A percentile compares a stretch with the other conserved stretches of the same genome.
phyloP scores from a whole-genome alignment of 1,140 invertebrate species.

The Pseudomyrmex concolor region DNA sequence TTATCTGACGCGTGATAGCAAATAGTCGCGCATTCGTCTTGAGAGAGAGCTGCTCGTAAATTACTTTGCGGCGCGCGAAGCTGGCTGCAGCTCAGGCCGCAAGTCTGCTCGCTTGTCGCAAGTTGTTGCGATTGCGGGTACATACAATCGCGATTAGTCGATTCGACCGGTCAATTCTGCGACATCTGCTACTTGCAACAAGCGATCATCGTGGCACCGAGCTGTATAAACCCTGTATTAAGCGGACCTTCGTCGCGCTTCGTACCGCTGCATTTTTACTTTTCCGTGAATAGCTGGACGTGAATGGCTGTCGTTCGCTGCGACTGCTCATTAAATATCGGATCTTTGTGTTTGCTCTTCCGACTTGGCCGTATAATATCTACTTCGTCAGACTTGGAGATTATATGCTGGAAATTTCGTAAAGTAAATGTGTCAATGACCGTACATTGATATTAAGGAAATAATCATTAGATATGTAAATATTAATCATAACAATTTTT shows the following conservation, averaged over 20 bases:
- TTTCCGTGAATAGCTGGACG: not conserved
- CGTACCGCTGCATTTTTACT: no score
- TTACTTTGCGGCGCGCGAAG: conserved; percentile 32
- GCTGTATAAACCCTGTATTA: not conserved
- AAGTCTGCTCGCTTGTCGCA: no score
- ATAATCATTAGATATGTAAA: no score
- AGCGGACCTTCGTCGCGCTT: no score
- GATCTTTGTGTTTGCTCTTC: conserved; percentile 15
- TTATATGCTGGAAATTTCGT: not conserved
- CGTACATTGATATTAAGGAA: not conserved
- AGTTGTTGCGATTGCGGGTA: no score
- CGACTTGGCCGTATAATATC: not conserved
- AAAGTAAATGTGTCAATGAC: no score
- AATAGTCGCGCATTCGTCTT: conserved; percentile 58
- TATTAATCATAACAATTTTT: no score
- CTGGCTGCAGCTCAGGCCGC: conserved; percentile 13
- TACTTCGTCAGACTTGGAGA: conserved; percentile 18
- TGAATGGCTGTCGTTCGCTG: not conserved
- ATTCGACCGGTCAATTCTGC: no score
- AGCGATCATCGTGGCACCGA: not conserved
- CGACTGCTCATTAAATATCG: conserved; percentile 44
- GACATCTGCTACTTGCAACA: conserved; percentile 21
- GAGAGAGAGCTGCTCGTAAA: conserved; percentile 51
- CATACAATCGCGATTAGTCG: no score
- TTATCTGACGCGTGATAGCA: conserved; percentile 43